Base-by-base conservation (phyloP, 2,113 vertebrate species). In the Saguinus imperator region DNA sequence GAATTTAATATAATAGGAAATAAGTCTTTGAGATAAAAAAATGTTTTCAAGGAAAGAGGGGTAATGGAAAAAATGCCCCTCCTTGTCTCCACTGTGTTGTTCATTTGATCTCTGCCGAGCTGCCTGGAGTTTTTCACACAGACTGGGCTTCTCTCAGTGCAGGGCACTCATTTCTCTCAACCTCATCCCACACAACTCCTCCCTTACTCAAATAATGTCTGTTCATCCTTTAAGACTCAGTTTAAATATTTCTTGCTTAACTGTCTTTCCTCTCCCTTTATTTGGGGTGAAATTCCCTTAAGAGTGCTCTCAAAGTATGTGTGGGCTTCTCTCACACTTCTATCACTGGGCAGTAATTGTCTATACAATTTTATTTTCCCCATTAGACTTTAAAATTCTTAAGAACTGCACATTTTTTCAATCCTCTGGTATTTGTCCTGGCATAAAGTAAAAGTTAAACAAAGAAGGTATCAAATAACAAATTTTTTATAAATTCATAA, bases 351-450 rank as follows among this genome's bases (percentile, higher is more conserved):
- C 48, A 43, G 4, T 45, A 91, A 72, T 10, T 50, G 10, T 84
- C 64, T 50, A 12, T 23, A 21, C 48, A 64, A 81, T 79, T 77
- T 89, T 83, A 91, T 87, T 79, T 89, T 82, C 50, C 21, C 20
- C 40, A 89, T 13, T 64, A 82, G 45, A 83, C 1, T 87, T 89
- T 61, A 96, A 94, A 79, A 96, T 92, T 48, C 58, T 89, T 75
- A 35, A 80, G 32, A 23, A 64, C 27, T 66, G 58, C 48, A 35
- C 5, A 37, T 29, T 93, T 88, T 84, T 76, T 58, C 40, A 88
- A 84, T 93, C 57, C 6, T 4, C 32, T 93, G 73, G 18, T 70
- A n/a, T 79, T 72, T 10, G 29, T 4, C 7, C 55, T 61, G 23
- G 48, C 9, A 92, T 29, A 70, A 64, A 81, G 8, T 80, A 77